A percentile compares a stretch with the other conserved stretches of the same genome.
Evolutionary conservation across 2,797 vertebrate genomes (phyloP).

Genomic region (Enteromius paludinosus): DNA sequence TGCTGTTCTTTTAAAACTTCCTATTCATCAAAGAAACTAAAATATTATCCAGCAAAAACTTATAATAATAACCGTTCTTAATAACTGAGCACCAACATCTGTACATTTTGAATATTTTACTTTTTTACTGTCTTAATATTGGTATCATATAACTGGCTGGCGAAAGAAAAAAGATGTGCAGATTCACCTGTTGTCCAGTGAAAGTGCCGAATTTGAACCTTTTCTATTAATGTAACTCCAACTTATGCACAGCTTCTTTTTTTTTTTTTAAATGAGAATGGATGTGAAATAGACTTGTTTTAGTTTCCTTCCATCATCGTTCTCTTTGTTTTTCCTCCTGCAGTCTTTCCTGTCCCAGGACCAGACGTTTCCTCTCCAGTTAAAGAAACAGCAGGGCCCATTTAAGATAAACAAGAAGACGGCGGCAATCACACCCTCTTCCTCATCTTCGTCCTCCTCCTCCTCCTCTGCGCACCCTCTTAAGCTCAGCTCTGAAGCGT

Average conservation of each 20-base stretch:
- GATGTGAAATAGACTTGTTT: constrained; percentile 9
- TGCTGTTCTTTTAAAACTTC: background rate
- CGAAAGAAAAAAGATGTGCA: too few relatives aligned
- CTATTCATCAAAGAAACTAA: background rate
- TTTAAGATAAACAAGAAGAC: constrained; percentile 90
- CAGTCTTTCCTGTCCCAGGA: constrained; percentile 86
- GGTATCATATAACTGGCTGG: background rate
- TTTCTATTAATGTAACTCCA: background rate
- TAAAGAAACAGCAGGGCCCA: constrained; percentile 88
- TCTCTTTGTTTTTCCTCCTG: constrained; percentile 51
- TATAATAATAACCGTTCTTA: background rate
- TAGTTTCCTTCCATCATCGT: constrained; percentile 55
- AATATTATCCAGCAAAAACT: background rate
- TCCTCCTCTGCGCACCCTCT: constrained; percentile 76
- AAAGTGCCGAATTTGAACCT: background rate
- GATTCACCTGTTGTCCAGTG: background rate
- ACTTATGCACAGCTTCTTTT: too few relatives aligned
- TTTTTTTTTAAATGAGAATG: background rate
- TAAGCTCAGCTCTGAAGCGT: constrained; percentile 78
- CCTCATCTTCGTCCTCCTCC: constrained; percentile 70
- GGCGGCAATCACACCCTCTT: constrained; percentile 76
- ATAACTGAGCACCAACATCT: background rate
- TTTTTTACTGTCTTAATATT: background rate
- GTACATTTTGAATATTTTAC: background rate
- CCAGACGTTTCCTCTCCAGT: constrained; percentile 88